phyloP scores from a whole-genome alignment of 1,140 invertebrate species.

The Halictus rubicundus region DNA sequence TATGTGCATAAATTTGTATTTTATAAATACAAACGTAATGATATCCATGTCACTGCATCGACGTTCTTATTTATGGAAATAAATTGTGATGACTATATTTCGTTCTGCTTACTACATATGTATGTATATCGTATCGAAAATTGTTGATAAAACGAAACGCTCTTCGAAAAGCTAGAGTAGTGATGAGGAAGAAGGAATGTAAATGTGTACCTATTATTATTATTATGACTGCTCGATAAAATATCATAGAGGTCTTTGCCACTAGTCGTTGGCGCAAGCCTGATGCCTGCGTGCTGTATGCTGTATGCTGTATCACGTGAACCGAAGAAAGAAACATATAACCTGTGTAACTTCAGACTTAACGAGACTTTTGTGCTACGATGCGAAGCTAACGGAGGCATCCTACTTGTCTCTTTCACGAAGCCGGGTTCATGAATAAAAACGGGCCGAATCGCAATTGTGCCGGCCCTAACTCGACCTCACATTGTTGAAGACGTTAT shows the following conservation, averaged over 20 bases:
- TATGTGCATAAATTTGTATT: too few species aligned
- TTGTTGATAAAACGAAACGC: too few species aligned
- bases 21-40: too few species aligned
- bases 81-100: too few species aligned
- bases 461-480: slow-evolving; percentile 18
- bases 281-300: neutral
- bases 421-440: slow-evolving; percentile 43
- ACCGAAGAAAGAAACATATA: slow-evolving; percentile 52
- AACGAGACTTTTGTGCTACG: slow-evolving; percentile 59
- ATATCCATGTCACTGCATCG: too few species aligned
- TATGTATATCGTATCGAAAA: too few species aligned
- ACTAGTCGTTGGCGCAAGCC: slow-evolving; percentile 1
- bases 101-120: too few species aligned
- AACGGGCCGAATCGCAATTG: slow-evolving; percentile 43
- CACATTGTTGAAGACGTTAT: neutral
- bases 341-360: slow-evolving; percentile 43
- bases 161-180: too few species aligned
- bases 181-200: too few species aligned
- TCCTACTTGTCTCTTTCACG: slow-evolving; percentile 52
- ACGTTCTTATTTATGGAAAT: too few species aligned
- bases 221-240: neutral
- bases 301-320: slow-evolving; percentile 18
- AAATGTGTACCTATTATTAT: neutral
- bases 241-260: slow-evolving; percentile 41
- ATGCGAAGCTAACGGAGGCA: slow-evolving; percentile 46